phyloP scores from a whole-genome alignment of 1,140 invertebrate species.

The Ganaspis sp. region DNA sequence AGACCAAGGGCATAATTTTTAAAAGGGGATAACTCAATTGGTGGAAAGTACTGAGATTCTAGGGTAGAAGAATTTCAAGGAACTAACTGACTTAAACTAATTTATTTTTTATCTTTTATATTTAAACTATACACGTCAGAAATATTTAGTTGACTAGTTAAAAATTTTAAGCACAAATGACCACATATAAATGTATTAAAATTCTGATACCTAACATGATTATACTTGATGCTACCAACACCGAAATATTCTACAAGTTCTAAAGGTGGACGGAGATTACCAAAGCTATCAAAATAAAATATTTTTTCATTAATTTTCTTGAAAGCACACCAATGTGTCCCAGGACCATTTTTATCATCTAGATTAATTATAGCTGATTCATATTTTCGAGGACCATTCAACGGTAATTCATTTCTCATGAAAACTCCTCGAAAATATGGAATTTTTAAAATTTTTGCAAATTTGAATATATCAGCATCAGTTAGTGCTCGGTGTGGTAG shows the following conservation, averaged over 20 bases:
- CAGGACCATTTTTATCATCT: conserved; percentile 36
- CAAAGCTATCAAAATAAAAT: conserved; percentile 47
- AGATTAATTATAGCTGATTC: neutral
- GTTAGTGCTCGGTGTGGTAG: too few species aligned
- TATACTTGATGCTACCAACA: conserved; percentile 20
- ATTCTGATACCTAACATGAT: too few species aligned
- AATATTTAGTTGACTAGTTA: conserved; percentile 39
- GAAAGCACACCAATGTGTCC: conserved; percentile 61
- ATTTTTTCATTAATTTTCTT: conserved; percentile 50
- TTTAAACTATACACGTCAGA: too few species aligned
- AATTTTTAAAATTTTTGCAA: too few species aligned
- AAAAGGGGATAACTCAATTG: conserved; percentile 43
- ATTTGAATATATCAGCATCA: too few species aligned
- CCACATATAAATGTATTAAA: too few species aligned
- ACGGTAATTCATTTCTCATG: too few species aligned
- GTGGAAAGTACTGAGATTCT: conserved; percentile 34
- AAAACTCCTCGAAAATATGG: too few species aligned
- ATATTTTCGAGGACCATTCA: too few species aligned
- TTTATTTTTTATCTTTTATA: too few species aligned
- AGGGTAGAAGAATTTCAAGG: conserved; percentile 25
- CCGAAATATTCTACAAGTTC: conserved; percentile 39
- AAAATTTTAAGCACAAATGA: conserved; percentile 31
- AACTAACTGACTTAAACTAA: too few species aligned
- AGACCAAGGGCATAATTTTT: conserved; percentile 53
- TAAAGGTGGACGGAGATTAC: conserved; percentile 4